phyloP scores from a whole-genome alignment of 2,113 vertebrate genomes.

The Mus spicilegus region DNA sequence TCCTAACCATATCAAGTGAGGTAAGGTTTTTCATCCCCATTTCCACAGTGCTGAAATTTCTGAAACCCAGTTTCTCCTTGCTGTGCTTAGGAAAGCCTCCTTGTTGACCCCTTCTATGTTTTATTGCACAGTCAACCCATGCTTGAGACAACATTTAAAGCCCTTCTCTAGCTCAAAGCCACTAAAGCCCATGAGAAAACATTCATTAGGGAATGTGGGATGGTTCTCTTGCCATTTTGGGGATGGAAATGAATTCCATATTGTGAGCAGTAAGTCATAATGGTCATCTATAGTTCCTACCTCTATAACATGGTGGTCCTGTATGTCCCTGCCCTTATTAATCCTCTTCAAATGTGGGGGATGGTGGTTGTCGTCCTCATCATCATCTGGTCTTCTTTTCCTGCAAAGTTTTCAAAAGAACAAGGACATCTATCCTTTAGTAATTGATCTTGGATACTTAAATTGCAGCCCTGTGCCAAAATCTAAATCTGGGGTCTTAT shows the following conservation, averaged over 20 bases:
- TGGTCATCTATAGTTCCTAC: constrained; percentile 86
- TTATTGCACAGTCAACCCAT: neutral
- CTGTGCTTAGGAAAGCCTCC: neutral
- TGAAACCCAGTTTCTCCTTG: neutral
- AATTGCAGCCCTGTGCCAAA: neutral
- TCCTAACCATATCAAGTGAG: neutral
- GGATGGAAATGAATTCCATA: neutral
- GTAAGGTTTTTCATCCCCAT: too few relatives aligned
- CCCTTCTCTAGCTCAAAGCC: neutral
- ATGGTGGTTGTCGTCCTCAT: neutral
- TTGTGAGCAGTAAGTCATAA: neutral
- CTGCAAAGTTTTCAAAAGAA: constrained; percentile 80
- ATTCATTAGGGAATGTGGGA: neutral
- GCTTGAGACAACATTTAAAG: neutral
- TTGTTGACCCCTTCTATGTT: neutral
- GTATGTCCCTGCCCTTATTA: neutral
- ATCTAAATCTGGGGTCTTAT: neutral
- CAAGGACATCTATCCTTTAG: neutral
- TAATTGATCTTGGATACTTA: neutral
- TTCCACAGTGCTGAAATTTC: neutral
- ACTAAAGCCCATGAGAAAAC: neutral
- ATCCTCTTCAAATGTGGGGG: neutral
- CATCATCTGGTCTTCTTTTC: constrained; percentile 71
- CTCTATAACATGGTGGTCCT: constrained; percentile 72
- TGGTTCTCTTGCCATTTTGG: neutral